Percentiles rank a stretch among this genome's conserved stretches.
Evolutionary conservation across 1,140 invertebrate genomes (phyloP).

Genomic region (Cotesia glomerata): DNA sequence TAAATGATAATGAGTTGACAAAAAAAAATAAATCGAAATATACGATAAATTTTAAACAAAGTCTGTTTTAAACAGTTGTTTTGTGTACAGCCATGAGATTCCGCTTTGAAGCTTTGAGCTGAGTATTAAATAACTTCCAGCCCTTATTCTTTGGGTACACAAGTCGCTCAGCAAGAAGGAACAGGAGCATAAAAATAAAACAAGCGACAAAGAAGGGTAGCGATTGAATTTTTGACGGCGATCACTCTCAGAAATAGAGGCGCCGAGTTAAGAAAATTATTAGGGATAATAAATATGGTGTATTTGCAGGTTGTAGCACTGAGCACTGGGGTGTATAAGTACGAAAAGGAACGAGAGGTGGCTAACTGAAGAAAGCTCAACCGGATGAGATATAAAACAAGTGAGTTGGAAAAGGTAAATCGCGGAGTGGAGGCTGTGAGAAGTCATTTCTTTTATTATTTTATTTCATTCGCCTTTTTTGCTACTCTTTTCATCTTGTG

Average conservation of each 20-base stretch:
- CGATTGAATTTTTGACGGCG: conserved; percentile 48
- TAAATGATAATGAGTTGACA: too few species aligned
- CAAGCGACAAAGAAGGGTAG: conserved; percentile 16
- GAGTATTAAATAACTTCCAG: too few species aligned
- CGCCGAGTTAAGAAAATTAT: not conserved
- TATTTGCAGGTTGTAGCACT: too few species aligned
- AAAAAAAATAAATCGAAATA: too few species aligned
- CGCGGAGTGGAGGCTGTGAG: conserved; percentile 46
- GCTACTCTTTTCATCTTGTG: conserved; percentile 18
- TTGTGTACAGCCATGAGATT: too few species aligned
- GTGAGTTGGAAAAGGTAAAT: conserved; percentile 56
- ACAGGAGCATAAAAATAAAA: not conserved
- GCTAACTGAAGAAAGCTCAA: conserved; percentile 1
- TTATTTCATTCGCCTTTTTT: conserved; percentile 33
- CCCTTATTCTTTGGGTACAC: too few species aligned
- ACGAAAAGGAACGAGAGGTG: too few species aligned
- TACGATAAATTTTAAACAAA: too few species aligned
- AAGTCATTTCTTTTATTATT: conserved; percentile 49
- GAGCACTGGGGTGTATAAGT: not conserved
- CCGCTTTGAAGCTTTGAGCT: too few species aligned
- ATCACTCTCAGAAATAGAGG: conserved; percentile 30
- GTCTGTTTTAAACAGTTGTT: too few species aligned
- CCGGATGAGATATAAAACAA: conserved; percentile 49
- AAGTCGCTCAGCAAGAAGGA: not conserved
- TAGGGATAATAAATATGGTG: not conserved